Percentiles rank a stretch among this genome's conserved stretches.
Conservation (phyloP, 2,113 vertebrate genomes). For the Sander lucioperca region DNA sequence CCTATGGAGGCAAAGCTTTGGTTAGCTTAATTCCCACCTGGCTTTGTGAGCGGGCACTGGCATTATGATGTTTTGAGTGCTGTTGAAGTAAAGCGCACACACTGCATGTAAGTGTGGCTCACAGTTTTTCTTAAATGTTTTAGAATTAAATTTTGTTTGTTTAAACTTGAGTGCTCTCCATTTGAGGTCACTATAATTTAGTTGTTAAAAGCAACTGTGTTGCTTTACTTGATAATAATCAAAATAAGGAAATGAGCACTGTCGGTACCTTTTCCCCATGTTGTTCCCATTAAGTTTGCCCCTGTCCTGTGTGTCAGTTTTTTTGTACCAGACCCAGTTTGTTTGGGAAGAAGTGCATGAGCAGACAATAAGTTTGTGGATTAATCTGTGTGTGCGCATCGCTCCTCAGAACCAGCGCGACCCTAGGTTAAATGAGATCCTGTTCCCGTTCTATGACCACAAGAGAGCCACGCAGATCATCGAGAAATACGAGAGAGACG, state of each 20-base stretch:
- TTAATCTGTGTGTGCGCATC: constrained; percentile 45
- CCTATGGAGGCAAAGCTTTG: constrained; percentile 17
- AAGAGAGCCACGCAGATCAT: constrained; percentile 98
- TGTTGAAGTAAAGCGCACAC: constrained; percentile 37
- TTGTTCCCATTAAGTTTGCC: neutral
- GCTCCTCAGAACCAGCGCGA: constrained; percentile 95
- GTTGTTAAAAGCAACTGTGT: neutral
- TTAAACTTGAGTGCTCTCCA: neutral
- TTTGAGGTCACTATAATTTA: neutral
- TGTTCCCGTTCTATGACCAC: constrained; percentile 97
- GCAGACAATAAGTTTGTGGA: neutral
- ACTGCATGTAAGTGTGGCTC: constrained; percentile 35
- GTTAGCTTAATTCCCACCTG: constrained; percentile 53
- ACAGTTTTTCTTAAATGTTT: constrained; percentile 10
- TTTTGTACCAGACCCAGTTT: constrained; percentile 13
- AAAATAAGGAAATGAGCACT: constrained; percentile 2
- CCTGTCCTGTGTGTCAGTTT: constrained; percentile 35
- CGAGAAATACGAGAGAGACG: constrained; percentile 94
- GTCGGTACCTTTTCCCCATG: constrained; percentile 23
- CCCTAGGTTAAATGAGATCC: constrained; percentile 97
- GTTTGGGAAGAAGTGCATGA: neutral
- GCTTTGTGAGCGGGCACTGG: constrained; percentile 30
- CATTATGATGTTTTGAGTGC: constrained; percentile 31
- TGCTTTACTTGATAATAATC: neutral
- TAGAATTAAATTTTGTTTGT: constrained; percentile 3